Conservation (phyloP, 2,888 invertebrate genomes). For the Mythimna ferrago region DNA sequence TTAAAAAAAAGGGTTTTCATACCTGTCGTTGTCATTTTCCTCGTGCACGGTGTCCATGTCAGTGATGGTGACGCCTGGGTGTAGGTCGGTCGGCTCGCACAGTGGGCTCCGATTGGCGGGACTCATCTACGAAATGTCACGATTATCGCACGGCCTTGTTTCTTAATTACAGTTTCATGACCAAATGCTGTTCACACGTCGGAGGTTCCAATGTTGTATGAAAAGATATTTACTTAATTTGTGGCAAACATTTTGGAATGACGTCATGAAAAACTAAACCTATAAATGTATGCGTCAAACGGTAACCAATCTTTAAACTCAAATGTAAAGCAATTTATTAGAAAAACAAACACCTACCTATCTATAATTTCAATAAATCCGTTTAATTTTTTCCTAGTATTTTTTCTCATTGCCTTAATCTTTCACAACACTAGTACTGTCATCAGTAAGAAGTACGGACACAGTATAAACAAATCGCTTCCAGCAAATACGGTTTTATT, state of each 20-base stretch:
- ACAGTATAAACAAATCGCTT: slow-evolving; percentile 59
- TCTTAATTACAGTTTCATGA: slow-evolving; percentile 54
- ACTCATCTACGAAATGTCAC: slow-evolving; percentile 82
- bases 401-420: slow-evolving; percentile 84
- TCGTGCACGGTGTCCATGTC: slow-evolving; percentile 89
- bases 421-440: slow-evolving; percentile 72
- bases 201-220: slow-evolving; percentile 11
- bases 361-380: slow-evolving; percentile 72
- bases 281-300: too few relatives aligned
- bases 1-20: slow-evolving; percentile 35
- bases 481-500: slow-evolving; percentile 66
- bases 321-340: background rate
- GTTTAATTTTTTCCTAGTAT: slow-evolving; percentile 76
- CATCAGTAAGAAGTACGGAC: slow-evolving; percentile 43
- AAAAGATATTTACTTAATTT: slow-evolving; percentile 43
- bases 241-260: slow-evolving; percentile 7
- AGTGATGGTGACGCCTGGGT: slow-evolving; percentile 83
- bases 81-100: slow-evolving; percentile 79
- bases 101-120: slow-evolving; percentile 79
- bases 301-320: background rate
- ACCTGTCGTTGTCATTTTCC: slow-evolving; percentile 89
- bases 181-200: slow-evolving; percentile 40
- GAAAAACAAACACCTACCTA: slow-evolving; percentile 72
- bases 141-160: slow-evolving; percentile 61
- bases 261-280: background rate